phyloP scores from a whole-genome alignment of 1,140 invertebrate genomes.

The Cydia splendana region DNA sequence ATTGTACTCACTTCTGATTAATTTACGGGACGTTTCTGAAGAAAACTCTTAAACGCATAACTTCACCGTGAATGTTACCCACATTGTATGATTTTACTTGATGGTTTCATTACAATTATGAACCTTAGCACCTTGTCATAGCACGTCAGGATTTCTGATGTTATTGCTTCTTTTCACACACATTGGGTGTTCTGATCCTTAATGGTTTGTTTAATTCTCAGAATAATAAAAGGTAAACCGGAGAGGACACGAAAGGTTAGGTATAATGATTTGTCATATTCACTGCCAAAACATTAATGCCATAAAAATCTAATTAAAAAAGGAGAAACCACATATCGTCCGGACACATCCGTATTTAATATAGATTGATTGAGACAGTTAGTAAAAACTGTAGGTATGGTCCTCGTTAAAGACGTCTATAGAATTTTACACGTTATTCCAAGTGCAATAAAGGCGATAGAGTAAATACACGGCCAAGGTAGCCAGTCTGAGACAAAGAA shows the following conservation, averaged over 20 bases:
- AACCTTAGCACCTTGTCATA: slow-evolving; percentile 37
- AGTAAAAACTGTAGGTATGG: not conserved
- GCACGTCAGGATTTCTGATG: slow-evolving; percentile 47
- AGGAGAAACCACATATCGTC: not conserved
- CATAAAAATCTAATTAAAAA: not conserved
- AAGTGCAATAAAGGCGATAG: too few relatives aligned
- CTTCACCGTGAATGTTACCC: slow-evolving; percentile 42
- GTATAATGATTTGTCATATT: slow-evolving; percentile 4
- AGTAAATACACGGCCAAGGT: not conserved
- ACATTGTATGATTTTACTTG: not conserved
- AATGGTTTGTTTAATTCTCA: slow-evolving; percentile 12
- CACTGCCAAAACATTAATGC: slow-evolving; percentile 9
- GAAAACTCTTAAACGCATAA: slow-evolving; percentile 62
- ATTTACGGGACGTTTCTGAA: slow-evolving; percentile 64
- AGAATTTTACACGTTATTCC: not conserved
- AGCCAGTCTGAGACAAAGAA: slow-evolving; percentile 62
- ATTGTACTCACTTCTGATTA: slow-evolving; percentile 61
- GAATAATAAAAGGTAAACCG: slow-evolving; percentile 11
- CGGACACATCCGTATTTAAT: slow-evolving; percentile 15
- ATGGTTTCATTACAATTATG: not conserved
- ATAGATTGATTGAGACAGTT: slow-evolving; percentile 7
- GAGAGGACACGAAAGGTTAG: slow-evolving; percentile 18
- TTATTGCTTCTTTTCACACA: slow-evolving; percentile 41
- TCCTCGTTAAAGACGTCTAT: not conserved
- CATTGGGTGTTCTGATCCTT: slow-evolving; percentile 23